A percentile compares a stretch with the other conserved stretches of the same genome.
These are phyloP conservation scores for Caenorhabditis sp. DNA, from an alignment of 2,888 invertebrate genomes.

Conservation along the genomic window DNA sequence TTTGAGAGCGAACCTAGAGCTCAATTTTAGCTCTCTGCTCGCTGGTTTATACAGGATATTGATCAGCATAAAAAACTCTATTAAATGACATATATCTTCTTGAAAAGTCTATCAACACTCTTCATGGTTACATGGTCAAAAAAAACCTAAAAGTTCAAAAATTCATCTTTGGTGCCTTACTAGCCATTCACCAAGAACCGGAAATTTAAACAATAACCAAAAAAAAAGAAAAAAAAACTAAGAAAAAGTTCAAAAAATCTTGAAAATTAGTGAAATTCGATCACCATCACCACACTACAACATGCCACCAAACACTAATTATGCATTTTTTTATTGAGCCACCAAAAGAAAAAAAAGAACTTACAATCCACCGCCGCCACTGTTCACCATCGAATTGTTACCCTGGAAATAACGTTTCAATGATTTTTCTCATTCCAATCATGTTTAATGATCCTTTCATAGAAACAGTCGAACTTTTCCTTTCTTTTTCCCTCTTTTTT, in stretches of 20 bases:
- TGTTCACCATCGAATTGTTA: conserved; percentile 40
- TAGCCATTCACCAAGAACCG: too few species aligned
- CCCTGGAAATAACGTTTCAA: conserved; percentile 22
- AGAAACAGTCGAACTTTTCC: background rate
- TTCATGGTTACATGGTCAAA: too few species aligned
- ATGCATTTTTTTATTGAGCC: conserved; percentile 13
- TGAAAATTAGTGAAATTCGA: background rate
- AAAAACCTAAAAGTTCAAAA: background rate
- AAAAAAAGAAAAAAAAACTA: background rate
- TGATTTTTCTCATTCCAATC: background rate
- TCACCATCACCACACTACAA: conserved; percentile 4
- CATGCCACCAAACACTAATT: conserved; percentile 22
- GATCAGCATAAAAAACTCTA: too few species aligned
- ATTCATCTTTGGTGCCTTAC: too few species aligned
- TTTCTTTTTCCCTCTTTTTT: background rate
- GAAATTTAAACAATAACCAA: too few species aligned
- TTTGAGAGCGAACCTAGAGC: too few species aligned
- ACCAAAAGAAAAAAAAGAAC: background rate
- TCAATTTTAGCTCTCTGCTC: too few species aligned
- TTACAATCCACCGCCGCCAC: conserved; percentile 10
- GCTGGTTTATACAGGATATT: too few species aligned
- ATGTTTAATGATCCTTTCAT: background rate
- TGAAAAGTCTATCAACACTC: too few species aligned
- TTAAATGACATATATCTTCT: too few species aligned
- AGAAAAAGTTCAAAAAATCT: background rate